Percentiles rank a stretch among this genome's conserved stretches.
Conservation (phyloP, 2,888 invertebrate species). For the Eupithecia subfuscata region DNA sequence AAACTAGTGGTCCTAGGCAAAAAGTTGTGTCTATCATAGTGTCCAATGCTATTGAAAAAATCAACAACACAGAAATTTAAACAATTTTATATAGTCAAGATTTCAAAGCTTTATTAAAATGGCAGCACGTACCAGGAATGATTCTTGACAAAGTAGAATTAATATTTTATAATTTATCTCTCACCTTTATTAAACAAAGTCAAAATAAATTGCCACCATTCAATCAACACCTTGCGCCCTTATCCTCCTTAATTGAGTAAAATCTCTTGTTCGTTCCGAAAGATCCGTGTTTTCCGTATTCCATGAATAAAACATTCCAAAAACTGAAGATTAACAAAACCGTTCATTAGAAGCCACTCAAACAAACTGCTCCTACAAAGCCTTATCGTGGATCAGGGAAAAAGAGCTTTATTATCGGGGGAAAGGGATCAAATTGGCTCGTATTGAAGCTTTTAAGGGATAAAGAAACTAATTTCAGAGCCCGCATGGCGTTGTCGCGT, state of each 20-base stretch:
- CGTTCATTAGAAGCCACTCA: conserved; percentile 39
- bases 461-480: conserved; percentile 54
- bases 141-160: neutral
- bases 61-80: neutral
- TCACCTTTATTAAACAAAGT: neutral
- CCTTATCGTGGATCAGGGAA: conserved; percentile 29
- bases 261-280: conserved; percentile 2
- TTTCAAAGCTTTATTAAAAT: neutral
- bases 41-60: neutral
- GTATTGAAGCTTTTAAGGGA: conserved; percentile 31
- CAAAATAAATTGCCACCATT: neutral
- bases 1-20: no score
- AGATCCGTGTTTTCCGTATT: conserved; percentile 20
- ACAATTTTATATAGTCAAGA: neutral
- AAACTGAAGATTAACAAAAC: conserved; percentile 37
- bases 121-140: neutral
- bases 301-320: conserved; percentile 31
- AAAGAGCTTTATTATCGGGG: conserved; percentile 26
- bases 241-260: conserved; percentile 10
- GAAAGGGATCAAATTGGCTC: conserved; percentile 28
- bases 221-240: neutral
- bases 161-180: neutral
- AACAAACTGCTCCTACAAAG: conserved; percentile 29
- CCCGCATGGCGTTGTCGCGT: conserved; percentile 59
- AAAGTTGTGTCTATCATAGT: no score